phyloP scores from a whole-genome alignment of 2,797 vertebrate genomes.

The Eupleurogrammus muticus region DNA sequence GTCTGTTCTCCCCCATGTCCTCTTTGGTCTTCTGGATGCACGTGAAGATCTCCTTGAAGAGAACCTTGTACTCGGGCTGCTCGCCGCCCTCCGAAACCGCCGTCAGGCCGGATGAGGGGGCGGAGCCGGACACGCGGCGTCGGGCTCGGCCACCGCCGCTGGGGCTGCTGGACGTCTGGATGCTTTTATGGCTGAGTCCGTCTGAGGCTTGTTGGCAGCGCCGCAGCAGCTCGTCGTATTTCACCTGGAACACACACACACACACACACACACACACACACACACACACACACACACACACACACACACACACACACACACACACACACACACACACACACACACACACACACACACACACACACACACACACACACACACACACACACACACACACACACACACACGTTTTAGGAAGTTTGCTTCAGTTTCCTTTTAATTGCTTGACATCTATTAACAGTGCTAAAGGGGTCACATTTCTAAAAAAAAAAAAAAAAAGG shows the following conservation, averaged over 20 bases:
- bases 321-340: too few relatives aligned
- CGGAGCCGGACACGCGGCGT: conserved; percentile 40
- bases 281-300: too few relatives aligned
- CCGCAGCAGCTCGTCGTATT: conserved; percentile 93
- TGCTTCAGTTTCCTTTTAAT: not conserved
- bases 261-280: too few relatives aligned
- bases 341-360: too few relatives aligned
- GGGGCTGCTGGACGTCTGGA: conserved; percentile 82
- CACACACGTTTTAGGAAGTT: not conserved
- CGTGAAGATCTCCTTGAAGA: conserved; percentile 97
- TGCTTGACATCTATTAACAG: too few relatives aligned
- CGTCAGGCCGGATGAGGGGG: conserved; percentile 1
- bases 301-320: too few relatives aligned
- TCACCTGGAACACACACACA: conserved; percentile 76
- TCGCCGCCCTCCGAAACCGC: conserved; percentile 60
- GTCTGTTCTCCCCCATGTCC: conserved; percentile 87
- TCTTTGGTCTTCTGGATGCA: conserved; percentile 95
- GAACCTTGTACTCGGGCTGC: conserved; percentile 94
- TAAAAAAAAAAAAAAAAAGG: too few relatives aligned
- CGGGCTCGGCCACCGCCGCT: conserved; percentile 17
- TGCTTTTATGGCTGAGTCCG: conserved; percentile 87
- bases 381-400: too few relatives aligned
- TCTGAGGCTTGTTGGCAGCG: conserved; percentile 87
- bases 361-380: too few relatives aligned
- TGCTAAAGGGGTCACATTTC: too few relatives aligned